phyloP scores from a whole-genome alignment of 2,888 invertebrate species.

The Sesamia inferens region DNA sequence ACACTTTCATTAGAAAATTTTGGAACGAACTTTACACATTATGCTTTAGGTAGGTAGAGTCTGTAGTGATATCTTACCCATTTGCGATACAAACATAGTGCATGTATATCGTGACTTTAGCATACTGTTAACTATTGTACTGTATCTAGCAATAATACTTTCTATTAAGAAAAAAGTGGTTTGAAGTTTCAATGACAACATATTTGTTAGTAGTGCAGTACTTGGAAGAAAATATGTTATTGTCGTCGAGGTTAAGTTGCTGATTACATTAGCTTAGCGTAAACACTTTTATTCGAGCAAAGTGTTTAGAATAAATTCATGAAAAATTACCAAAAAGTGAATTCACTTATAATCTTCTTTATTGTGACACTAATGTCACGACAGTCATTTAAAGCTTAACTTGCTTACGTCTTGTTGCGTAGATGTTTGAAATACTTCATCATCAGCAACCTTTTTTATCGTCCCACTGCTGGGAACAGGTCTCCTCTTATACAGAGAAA shows the following conservation, averaged over 20 bases:
- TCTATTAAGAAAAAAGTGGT: slow-evolving; percentile 50
- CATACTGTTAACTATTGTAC: slow-evolving; percentile 40
- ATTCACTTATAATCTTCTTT: background rate
- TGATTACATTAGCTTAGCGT: background rate
- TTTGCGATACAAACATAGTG: slow-evolving; percentile 49
- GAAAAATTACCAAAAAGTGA: background rate
- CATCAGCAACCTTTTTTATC: no score
- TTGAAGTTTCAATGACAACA: slow-evolving; percentile 31
- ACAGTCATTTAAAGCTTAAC: background rate
- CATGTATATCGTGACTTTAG: slow-evolving; percentile 52
- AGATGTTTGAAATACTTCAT: no score
- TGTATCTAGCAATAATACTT: slow-evolving; percentile 35
- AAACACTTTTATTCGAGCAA: slow-evolving; percentile 7
- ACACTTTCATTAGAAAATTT: no score
- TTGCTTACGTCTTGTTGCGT: no score
- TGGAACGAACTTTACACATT: no score
- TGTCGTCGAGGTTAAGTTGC: slow-evolving; percentile 1
- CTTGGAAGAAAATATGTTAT: slow-evolving; percentile 28
- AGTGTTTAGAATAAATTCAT: background rate
- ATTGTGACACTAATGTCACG: background rate
- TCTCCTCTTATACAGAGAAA: no score
- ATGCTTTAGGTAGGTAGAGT: no score
- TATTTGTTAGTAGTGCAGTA: background rate
- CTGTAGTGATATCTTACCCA: slow-evolving; percentile 21
- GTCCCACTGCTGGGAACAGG: no score